These are phyloP conservation scores for Urocyon cinereoargenteus DNA, from an alignment of 2,797 vertebrate genomes.

Conservation along the genomic window DNA sequence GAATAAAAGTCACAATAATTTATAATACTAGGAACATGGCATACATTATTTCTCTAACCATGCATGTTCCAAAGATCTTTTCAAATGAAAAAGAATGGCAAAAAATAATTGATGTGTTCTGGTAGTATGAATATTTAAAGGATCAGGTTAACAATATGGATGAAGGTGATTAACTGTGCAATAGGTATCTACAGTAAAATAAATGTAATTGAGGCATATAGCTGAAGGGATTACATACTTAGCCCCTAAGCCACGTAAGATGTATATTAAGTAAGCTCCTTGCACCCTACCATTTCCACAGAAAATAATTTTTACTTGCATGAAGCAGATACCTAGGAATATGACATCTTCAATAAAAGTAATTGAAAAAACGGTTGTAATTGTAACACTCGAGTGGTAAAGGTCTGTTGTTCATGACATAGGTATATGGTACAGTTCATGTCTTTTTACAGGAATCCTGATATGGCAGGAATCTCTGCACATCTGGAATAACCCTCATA, in stretches of 20 bases:
- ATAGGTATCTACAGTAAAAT: neutral
- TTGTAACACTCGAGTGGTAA: neutral
- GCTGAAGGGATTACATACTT: neutral
- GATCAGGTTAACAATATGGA: neutral
- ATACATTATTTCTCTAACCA: constrained; percentile 36
- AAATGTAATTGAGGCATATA: neutral
- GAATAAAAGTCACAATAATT: constrained; percentile 65
- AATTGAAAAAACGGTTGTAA: neutral
- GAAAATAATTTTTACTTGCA: neutral
- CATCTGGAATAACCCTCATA: neutral
- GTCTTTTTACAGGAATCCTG: neutral
- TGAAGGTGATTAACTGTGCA: constrained; percentile 51
- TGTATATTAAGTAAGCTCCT: constrained; percentile 13
- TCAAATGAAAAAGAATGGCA: constrained; percentile 44
- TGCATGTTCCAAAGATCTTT: constrained; percentile 16
- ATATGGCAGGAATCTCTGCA: neutral
- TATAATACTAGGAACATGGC: neutral
- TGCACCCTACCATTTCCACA: neutral
- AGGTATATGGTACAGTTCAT: neutral
- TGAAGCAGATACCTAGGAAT: neutral
- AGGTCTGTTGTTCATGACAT: neutral
- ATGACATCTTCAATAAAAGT: neutral
- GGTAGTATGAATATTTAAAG: constrained; percentile 53
- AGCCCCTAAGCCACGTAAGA: neutral
- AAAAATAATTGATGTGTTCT: constrained; percentile 42